Evolutionary conservation across 1,140 invertebrate genomes (phyloP).

Genomic region (Lasaia peninsularis): DNA sequence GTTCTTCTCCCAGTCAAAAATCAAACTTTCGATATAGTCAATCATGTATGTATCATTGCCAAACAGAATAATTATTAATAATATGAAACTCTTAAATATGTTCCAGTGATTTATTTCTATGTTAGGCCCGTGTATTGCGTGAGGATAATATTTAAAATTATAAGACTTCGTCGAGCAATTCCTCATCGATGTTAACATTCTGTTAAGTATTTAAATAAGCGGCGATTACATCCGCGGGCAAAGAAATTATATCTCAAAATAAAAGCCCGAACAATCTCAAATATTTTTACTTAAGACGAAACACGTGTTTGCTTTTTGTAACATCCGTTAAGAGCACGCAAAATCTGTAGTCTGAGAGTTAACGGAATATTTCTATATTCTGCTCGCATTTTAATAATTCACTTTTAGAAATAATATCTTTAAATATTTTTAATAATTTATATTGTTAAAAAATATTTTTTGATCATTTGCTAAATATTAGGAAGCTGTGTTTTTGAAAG

Average conservation of each 20-base stretch:
- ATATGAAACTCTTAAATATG: too few species aligned
- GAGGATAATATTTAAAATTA: background rate
- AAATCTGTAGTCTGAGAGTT: background rate
- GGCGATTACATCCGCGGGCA: background rate
- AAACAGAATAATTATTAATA: too few species aligned
- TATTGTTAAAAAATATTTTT: too few species aligned
- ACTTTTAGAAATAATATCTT: too few species aligned
- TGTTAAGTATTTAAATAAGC: constrained; percentile 5
- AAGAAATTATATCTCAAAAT: background rate
- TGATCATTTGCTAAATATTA: too few species aligned
- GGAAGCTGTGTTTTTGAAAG: too few species aligned
- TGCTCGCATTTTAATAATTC: too few species aligned
- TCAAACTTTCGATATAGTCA: too few species aligned
- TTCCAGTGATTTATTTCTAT: background rate
- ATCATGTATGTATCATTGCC: too few species aligned
- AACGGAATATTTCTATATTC: background rate
- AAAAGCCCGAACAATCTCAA: constrained; percentile 1
- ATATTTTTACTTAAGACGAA: constrained; percentile 4
- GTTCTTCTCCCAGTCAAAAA: too few species aligned
- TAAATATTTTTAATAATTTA: too few species aligned
- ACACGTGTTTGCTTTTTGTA: constrained; percentile 7
- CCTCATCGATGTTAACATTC: constrained; percentile 1
- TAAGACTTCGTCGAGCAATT: background rate
- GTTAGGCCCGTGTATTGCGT: background rate
- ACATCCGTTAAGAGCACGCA: background rate